Evolutionary conservation across 2,888 invertebrate species (phyloP).

Genomic region (Mystacides longicornis): DNA sequence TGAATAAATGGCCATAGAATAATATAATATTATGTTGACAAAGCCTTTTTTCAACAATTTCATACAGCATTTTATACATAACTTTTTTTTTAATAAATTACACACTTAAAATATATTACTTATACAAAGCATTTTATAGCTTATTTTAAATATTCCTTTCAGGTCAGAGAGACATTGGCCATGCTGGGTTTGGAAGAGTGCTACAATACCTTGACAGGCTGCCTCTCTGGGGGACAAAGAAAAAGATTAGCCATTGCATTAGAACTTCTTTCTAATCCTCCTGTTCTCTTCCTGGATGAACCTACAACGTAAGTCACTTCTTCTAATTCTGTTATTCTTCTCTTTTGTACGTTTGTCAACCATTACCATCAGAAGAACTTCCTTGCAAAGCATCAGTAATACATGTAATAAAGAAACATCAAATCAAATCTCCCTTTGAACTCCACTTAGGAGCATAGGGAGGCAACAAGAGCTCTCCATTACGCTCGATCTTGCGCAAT

Average conservation of each 20-base stretch:
- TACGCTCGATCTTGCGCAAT: no score
- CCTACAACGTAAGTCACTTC: constrained; percentile 64
- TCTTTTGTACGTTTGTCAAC: neutral
- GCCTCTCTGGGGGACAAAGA: constrained; percentile 78
- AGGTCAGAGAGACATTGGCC: constrained; percentile 70
- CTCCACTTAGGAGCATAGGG: no score
- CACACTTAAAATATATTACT: neutral
- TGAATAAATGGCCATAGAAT: no score
- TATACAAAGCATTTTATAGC: neutral
- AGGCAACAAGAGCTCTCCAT: no score
- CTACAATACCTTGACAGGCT: constrained; percentile 59
- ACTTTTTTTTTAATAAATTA: no score
- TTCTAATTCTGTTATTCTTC: neutral
- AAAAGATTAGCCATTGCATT: constrained; percentile 76
- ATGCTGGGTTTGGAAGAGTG: constrained; percentile 64
- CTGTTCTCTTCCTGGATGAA: constrained; percentile 81
- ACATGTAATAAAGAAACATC: no score
- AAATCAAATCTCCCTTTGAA: no score
- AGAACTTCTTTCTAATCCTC: constrained; percentile 80
- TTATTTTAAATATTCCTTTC: constrained; percentile 20
- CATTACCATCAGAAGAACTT: no score
- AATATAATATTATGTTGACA: no score
- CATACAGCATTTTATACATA: no score
- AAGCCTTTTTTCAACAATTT: no score
- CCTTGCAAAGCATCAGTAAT: no score